Percentiles rank a stretch among this genome's conserved stretches.
Evolutionary conservation across 2,888 invertebrate genomes (phyloP).

Genomic region (Sceliomorpha sp.): DNA sequence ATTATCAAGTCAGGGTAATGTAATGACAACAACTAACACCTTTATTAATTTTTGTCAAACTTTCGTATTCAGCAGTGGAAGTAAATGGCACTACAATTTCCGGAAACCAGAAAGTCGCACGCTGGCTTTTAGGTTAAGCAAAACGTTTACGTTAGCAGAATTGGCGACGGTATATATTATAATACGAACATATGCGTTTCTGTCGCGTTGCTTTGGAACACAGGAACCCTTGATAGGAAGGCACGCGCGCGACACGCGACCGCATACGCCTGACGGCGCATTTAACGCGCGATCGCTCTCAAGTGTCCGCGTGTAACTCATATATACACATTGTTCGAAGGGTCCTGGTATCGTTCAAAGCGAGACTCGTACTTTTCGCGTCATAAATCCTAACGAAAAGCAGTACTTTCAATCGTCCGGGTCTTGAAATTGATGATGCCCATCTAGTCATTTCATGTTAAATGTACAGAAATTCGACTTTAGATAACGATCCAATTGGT

Average conservation of each 20-base stretch:
- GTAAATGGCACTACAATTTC: conserved; percentile 12
- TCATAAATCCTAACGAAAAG: conserved; percentile 52
- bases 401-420: conserved; percentile 34
- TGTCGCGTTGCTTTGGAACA: conserved; percentile 48
- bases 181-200: conserved; percentile 49
- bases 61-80: too few species aligned
- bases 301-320: conserved; percentile 63
- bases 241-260: conserved; percentile 75
- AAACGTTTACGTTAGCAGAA: conserved; percentile 42
- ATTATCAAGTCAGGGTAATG: too few species aligned
- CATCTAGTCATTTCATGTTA: conserved; percentile 43
- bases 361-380: conserved; percentile 37
- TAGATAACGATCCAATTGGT: conserved; percentile 28
- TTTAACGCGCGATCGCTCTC: conserved; percentile 78
- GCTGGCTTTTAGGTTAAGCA: conserved; percentile 36
- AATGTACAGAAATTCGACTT: conserved; percentile 47
- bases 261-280: conserved; percentile 73
- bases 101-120: conserved; percentile 46
- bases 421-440: conserved; percentile 30
- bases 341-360: conserved; percentile 38
- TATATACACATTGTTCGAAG: conserved; percentile 25
- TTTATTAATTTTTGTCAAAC: too few species aligned
- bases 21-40: too few species aligned
- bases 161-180: conserved; percentile 18
- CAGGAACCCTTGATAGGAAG: conserved; percentile 53